phyloP scores from a whole-genome alignment of 2,113 vertebrate species.

The Microcebus murinus region DNA sequence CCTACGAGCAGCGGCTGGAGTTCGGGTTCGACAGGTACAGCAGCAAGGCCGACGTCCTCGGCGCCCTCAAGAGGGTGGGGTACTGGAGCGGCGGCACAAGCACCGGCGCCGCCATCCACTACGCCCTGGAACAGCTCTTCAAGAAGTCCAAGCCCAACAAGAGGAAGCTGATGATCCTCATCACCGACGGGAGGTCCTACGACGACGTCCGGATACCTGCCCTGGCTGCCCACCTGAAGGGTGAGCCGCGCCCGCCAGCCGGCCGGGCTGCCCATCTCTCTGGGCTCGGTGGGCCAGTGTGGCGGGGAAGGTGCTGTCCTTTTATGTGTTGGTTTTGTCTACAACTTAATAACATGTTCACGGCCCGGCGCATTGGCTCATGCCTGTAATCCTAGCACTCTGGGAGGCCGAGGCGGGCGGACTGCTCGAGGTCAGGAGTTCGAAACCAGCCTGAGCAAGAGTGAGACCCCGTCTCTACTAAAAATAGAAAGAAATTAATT shows the following conservation, averaged over 20 bases:
- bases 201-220: constrained; percentile 93
- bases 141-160: constrained; percentile 98
- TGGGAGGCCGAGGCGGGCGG: no score
- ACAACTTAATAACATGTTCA: not conserved
- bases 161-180: constrained; percentile 98
- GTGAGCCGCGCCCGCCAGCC: constrained; percentile 81
- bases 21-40: constrained; percentile 93
- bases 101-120: constrained; percentile 97
- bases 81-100: constrained; percentile 99
- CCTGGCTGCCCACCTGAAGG: constrained; percentile 91
- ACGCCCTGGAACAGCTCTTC: constrained; percentile 93
- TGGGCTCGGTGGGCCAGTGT: not conserved
- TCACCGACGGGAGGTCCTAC: constrained; percentile 97
- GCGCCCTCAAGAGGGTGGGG: constrained; percentile 93
- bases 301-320: not conserved
- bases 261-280: not conserved
- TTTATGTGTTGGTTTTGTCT: not conserved
- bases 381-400: no score
- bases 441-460: no score
- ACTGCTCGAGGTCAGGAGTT: no score
- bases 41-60: constrained; percentile 92
- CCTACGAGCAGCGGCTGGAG: constrained; percentile 97
- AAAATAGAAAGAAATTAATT: no score
- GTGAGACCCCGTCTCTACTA: no score
- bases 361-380: no score